Base-by-base conservation (phyloP, 2,797 vertebrate genomes). In the Borostomias antarcticus region DNA sequence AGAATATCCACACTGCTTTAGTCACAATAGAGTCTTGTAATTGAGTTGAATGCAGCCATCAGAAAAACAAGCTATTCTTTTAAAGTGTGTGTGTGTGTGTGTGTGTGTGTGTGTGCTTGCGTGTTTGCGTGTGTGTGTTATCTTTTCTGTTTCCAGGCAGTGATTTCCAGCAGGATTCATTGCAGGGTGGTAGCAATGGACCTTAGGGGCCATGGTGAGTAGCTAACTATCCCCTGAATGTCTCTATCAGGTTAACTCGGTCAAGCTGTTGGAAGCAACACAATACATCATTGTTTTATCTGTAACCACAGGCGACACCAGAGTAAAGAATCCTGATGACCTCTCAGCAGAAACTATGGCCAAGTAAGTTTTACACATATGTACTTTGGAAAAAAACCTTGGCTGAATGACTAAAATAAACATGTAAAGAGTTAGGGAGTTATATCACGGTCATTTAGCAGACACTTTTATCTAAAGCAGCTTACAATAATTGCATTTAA, bases 341-440 rank as follows among this genome's bases (percentile, higher is more conserved):
- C 91, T 99, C 5, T 99, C 97, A 67, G 96, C 96, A 73, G 96
- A 99, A 88, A 98, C 96, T 0, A 99, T 99, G 98, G 94, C 96
- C 25, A 98, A 94, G 98, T 99, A 91, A 89, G 93, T 87, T 63
- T 13, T 66, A 15, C 3, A 50, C 19, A 5, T 35, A 25, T 17
- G 29, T 17, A 13, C 7, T 71, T 40, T 19, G 40, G 43, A n/a
- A n/a, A n/a, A n/a, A n/a, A n/a, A n/a, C n/a, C n/a, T n/a, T n/a
- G n/a, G n/a, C n/a, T n/a, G n/a, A n/a, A n/a, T n/a, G n/a, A n/a
- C n/a, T n/a, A n/a, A n/a, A n/a, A n/a, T n/a, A n/a, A n/a, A n/a
- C n/a, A n/a, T n/a, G n/a, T n/a, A n/a, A n/a, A n/a, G n/a, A n/a
- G n/a, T n/a, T n/a, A n/a, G n/a, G n/a, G n/a, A n/a, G n/a, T n/a